phyloP scores from a whole-genome alignment of 2,113 vertebrate species.

The Bubo scandiacus region DNA sequence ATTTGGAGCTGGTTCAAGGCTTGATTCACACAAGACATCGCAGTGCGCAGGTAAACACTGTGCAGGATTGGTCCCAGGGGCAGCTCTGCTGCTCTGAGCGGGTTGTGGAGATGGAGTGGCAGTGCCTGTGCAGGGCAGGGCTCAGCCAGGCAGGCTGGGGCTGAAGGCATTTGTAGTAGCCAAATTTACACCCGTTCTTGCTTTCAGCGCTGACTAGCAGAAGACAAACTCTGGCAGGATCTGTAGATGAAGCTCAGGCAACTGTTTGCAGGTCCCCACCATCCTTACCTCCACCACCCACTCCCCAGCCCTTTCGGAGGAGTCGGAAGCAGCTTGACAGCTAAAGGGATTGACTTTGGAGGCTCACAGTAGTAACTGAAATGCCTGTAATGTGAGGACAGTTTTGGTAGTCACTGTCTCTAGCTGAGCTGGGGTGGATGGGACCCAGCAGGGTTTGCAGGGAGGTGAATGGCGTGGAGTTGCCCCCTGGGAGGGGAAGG shows the following conservation, averaged over 20 bases:
- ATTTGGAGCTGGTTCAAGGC: conserved; percentile 41
- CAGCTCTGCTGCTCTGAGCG: background rate
- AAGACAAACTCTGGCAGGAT: background rate
- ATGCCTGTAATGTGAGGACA: no score
- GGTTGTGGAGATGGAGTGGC: background rate
- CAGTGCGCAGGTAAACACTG: background rate
- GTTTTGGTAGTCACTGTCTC: fast-evolving
- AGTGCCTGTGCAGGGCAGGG: background rate
- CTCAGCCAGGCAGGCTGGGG: background rate
- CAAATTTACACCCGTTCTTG: background rate
- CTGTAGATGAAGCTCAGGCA: background rate
- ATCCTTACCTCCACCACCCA: background rate
- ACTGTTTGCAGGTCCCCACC: fast-evolving
- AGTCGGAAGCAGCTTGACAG: background rate
- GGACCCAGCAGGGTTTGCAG: background rate
- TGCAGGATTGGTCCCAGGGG: background rate
- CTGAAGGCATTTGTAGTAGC: background rate
- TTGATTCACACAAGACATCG: background rate
- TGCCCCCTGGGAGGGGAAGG: background rate
- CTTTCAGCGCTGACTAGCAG: fast-evolving
- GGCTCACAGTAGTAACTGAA: background rate
- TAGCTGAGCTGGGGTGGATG: background rate
- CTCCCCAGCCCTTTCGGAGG: background rate
- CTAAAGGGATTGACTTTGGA: background rate
- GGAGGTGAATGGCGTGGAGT: background rate